phyloP scores from a whole-genome alignment of 2,113 vertebrate genomes.

The Dunckerocampus dactyliophorus region DNA sequence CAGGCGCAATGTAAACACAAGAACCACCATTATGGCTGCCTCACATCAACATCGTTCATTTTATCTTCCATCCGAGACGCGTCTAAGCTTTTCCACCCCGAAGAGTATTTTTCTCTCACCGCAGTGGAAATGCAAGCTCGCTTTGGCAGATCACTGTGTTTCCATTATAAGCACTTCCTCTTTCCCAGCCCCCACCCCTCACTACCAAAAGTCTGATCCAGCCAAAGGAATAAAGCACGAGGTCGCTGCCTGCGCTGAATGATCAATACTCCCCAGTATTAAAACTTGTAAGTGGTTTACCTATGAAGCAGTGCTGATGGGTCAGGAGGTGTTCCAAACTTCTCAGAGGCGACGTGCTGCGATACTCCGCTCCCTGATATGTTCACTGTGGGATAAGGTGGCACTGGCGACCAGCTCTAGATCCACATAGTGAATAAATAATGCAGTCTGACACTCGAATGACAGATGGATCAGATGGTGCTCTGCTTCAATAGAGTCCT shows the following conservation, averaged over 20 bases:
- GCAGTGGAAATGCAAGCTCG: slow-evolving; percentile 53
- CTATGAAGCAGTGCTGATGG: slow-evolving; percentile 20
- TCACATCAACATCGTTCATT: slow-evolving; percentile 19
- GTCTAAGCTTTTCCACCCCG: slow-evolving; percentile 65
- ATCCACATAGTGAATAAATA: slow-evolving; percentile 66
- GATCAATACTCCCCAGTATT: slow-evolving; percentile 8
- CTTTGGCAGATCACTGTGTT: slow-evolving; percentile 52
- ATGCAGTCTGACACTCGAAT: slow-evolving; percentile 49
- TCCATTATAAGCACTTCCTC: slow-evolving; percentile 56
- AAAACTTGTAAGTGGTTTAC: slow-evolving; percentile 29
- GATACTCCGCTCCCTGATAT: slow-evolving; percentile 2
- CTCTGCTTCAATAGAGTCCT: slow-evolving; percentile 43
- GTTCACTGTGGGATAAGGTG: slow-evolving; percentile 29
- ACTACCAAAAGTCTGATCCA: not conserved
- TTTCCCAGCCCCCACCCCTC: slow-evolving; percentile 3
- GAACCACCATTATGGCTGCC: slow-evolving; percentile 19
- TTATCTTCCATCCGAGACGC: slow-evolving; percentile 49
- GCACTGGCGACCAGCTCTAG: slow-evolving; percentile 14
- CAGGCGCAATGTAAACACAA: slow-evolving; percentile 18
- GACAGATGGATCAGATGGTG: slow-evolving; percentile 50
- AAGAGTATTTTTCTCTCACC: slow-evolving; percentile 53
- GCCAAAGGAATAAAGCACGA: not conserved
- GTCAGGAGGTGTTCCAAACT: slow-evolving; percentile 15
- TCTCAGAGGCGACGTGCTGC: slow-evolving; percentile 8
- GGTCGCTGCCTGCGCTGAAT: slow-evolving; percentile 12